Evolutionary conservation across 1,140 invertebrate genomes (phyloP).

Genomic region (Himalopsyche phryganea): DNA sequence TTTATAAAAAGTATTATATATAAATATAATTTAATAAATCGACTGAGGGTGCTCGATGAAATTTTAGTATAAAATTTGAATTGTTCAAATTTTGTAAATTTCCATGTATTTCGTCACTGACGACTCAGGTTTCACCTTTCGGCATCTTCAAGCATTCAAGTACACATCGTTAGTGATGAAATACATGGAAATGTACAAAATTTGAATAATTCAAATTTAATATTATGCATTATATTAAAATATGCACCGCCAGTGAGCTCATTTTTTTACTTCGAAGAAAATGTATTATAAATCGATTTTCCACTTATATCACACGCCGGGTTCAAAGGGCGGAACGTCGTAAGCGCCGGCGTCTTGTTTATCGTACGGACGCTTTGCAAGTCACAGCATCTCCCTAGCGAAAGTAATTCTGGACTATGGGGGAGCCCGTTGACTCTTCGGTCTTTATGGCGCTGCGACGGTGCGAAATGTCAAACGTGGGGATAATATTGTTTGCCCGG

Average conservation of each 20-base stretch:
- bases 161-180: too few species aligned
- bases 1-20: too few species aligned
- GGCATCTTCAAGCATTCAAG: too few species aligned
- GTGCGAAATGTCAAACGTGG: constrained; percentile 29
- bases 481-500: constrained; percentile 33
- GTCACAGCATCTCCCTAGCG: background rate
- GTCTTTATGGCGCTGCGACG: constrained; percentile 16
- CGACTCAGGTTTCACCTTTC: too few species aligned
- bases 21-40: too few species aligned
- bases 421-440: constrained; percentile 16
- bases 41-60: too few species aligned
- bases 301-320: constrained; percentile 33
- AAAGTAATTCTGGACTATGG: constrained; percentile 14
- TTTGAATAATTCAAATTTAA: too few species aligned
- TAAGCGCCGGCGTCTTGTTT: constrained; percentile 6
- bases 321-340: constrained; percentile 6
- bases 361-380: constrained; percentile 1
- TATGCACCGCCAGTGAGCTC: constrained; percentile 15
- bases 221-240: too few species aligned
- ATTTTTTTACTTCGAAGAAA: constrained; percentile 27
- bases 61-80: too few species aligned
- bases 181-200: too few species aligned
- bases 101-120: too few species aligned
- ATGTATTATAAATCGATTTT: constrained; percentile 36
- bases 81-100: too few species aligned